These are phyloP conservation scores for Clarias platycephalus DNA, from an alignment of 2,797 vertebrate species.

Conservation along the genomic window DNA sequence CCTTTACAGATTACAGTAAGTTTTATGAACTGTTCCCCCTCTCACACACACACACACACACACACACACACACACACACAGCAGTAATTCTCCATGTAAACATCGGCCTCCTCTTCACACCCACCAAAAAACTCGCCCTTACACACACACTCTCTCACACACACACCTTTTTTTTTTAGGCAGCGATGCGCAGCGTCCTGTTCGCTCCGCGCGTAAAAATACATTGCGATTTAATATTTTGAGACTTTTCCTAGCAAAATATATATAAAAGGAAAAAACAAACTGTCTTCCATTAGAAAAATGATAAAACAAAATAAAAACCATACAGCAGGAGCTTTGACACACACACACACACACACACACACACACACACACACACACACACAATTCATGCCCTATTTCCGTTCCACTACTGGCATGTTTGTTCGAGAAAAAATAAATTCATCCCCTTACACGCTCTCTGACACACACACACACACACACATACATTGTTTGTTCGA, in stretches of 20 bases:
- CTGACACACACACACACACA: too few species aligned
- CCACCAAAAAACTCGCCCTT: too few species aligned
- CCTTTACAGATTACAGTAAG: slow-evolving; percentile 63
- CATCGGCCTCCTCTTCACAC: neutral
- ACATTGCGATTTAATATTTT: neutral
- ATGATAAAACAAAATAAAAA: neutral
- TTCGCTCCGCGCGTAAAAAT: neutral
- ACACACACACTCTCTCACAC: slow-evolving; percentile 7
- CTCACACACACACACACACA: slow-evolving; percentile 26
- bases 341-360: slow-evolving; percentile 1
- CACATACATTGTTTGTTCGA: neutral
- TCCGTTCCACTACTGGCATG: neutral
- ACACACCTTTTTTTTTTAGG: neutral
- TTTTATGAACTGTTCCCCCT: neutral
- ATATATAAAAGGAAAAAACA: slow-evolving; percentile 36
- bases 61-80: slow-evolving; percentile 43
- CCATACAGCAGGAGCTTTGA: neutral
- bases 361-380: slow-evolving; percentile 16
- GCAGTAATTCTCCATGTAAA: slow-evolving; percentile 60
- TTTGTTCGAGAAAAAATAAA: neutral
- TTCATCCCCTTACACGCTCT: neutral
- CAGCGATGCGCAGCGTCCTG: neutral
- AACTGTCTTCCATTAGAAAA: neutral
- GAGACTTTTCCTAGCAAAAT: slow-evolving; percentile 45
- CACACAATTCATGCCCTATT: neutral